These are phyloP conservation scores for Hylaeus anthracinus DNA, from an alignment of 1,140 invertebrate species.

Conservation along the genomic window DNA sequence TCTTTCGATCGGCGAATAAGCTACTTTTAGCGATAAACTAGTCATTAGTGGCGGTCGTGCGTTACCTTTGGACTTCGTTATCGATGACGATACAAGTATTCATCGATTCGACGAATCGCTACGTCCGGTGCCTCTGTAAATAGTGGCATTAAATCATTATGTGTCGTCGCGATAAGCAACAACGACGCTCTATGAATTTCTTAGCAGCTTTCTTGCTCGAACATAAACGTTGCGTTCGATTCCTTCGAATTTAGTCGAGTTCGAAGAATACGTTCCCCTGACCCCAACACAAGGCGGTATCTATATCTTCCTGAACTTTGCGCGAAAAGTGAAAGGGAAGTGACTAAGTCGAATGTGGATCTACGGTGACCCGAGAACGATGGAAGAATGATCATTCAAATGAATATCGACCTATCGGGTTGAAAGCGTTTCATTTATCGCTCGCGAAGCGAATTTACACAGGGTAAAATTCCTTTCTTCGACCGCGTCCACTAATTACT, in stretches of 20 bases:
- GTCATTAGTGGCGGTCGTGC: slow-evolving; percentile 14
- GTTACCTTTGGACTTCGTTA: slow-evolving; percentile 49
- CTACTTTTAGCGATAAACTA: slow-evolving; percentile 40
- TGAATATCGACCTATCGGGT: neutral
- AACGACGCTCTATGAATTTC: neutral
- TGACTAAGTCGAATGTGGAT: too few species aligned
- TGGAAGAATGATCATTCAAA: too few species aligned
- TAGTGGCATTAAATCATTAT: slow-evolving; percentile 27
- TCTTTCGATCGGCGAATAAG: slow-evolving; percentile 36
- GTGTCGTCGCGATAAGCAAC: neutral
- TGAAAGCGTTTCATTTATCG: too few species aligned
- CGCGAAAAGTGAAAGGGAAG: too few species aligned
- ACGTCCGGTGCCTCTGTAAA: slow-evolving; percentile 7
- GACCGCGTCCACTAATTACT: slow-evolving; percentile 22
- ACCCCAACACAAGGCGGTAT: too few species aligned
- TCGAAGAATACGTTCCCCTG: too few species aligned
- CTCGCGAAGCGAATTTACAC: too few species aligned
- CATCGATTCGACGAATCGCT: slow-evolving; percentile 15
- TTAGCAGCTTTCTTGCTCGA: neutral
- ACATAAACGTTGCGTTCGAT: too few species aligned
- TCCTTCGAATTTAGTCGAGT: too few species aligned
- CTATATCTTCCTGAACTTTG: too few species aligned
- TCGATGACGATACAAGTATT: slow-evolving; percentile 25
- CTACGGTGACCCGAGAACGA: too few species aligned
- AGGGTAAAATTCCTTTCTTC: neutral